Evolutionary conservation across 2,888 invertebrate genomes (phyloP).

Genomic region (Ormia ochracea): DNA sequence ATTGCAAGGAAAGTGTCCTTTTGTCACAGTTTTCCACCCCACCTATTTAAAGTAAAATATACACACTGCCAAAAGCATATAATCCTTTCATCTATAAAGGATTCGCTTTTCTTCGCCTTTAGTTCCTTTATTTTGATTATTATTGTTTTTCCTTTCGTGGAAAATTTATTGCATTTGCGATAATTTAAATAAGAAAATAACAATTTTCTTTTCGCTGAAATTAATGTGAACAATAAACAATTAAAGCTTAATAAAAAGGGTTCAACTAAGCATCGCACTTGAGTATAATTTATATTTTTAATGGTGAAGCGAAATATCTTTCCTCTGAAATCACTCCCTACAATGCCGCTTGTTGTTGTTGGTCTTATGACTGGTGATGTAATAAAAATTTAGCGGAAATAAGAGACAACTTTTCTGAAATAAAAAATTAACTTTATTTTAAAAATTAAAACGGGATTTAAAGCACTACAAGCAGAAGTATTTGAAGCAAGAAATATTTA

Average conservation of each 20-base stretch:
- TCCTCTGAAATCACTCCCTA: constrained; percentile 3
- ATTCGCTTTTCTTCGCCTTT: constrained; percentile 26
- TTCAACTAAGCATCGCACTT: neutral
- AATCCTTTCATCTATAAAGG: constrained; percentile 33
- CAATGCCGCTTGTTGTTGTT: constrained; percentile 4
- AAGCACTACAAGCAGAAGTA: too few relatives aligned
- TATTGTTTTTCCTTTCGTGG: too few relatives aligned
- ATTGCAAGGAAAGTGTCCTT: constrained; percentile 28
- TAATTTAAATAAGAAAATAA: constrained; percentile 58
- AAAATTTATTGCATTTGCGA: constrained; percentile 56
- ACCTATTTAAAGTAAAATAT: constrained; percentile 20
- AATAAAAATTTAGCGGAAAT: neutral
- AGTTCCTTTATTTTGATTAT: neutral
- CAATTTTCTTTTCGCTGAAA: constrained; percentile 45
- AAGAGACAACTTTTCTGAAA: neutral
- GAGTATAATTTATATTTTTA: constrained; percentile 13
- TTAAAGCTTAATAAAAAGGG: constrained; percentile 49
- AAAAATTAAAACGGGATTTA: too few relatives aligned
- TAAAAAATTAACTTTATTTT: too few relatives aligned
- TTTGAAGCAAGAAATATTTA: too few relatives aligned
- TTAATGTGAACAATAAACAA: constrained; percentile 52
- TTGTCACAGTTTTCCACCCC: constrained; percentile 3
- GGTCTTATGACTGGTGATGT: neutral
- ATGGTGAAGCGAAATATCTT: constrained; percentile 1
- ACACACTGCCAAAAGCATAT: constrained; percentile 16